Conservation (phyloP, 2,797 vertebrate species). For the Chelidonichthys spinosus region DNA sequence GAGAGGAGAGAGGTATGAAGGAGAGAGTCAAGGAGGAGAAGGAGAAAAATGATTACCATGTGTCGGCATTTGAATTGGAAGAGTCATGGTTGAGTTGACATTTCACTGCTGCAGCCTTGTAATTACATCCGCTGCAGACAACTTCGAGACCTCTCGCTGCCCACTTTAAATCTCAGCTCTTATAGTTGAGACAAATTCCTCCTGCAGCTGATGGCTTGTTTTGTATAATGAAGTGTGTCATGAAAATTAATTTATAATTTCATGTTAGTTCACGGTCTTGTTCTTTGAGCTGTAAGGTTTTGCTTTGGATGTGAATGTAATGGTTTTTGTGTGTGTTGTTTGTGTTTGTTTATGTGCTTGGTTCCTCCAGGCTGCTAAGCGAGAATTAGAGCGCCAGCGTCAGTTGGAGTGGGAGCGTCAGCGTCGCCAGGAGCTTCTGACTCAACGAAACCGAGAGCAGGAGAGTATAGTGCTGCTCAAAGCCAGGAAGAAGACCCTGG, state of each 20-base stretch:
- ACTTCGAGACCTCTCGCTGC: constrained; percentile 1
- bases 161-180: constrained; percentile 1
- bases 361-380: constrained; percentile 89
- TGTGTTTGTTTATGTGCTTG: constrained; percentile 10
- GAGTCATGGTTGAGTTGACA: constrained; percentile 18
- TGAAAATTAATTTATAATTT: not conserved
- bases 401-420: constrained; percentile 83
- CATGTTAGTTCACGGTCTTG: not conserved
- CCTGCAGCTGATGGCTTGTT: not conserved
- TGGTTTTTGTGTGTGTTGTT: not conserved
- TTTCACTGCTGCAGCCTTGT: constrained; percentile 21
- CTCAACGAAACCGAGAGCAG: constrained; percentile 95
- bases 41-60: not conserved
- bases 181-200: not conserved
- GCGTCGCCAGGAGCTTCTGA: constrained; percentile 94
- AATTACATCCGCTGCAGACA: constrained; percentile 30
- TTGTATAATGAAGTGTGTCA: constrained; percentile 3
- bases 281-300: not conserved
- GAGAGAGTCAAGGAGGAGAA: no score
- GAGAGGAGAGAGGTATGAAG: constrained; percentile 93
- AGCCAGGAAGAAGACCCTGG: constrained; percentile 96
- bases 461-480: constrained; percentile 96
- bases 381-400: constrained; percentile 93
- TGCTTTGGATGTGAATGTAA: no score
- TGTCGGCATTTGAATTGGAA: constrained; percentile 27